Conservation (phyloP, 92 coral and sea anemone genomes). For the Epizoanthus stellaris region DNA sequence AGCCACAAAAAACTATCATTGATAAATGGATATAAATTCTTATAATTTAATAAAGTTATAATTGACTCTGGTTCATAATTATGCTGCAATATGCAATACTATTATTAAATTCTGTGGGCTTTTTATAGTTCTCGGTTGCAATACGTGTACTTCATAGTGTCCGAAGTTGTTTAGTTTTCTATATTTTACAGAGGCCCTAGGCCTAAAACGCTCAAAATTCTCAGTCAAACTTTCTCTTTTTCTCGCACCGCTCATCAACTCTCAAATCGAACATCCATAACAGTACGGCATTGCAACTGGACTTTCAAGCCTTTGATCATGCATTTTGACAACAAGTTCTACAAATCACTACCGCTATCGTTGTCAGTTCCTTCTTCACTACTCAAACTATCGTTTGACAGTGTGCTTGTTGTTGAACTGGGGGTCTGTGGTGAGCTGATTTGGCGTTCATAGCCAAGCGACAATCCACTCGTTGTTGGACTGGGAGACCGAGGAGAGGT, state of each 20-base stretch:
- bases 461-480: constrained; percentile 82
- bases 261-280: not conserved
- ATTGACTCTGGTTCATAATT: constrained; percentile 29
- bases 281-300: not conserved
- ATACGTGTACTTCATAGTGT: not conserved
- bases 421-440: constrained; percentile 55
- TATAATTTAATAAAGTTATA: constrained; percentile 43
- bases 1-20: not conserved
- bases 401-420: constrained; percentile 88
- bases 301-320: not conserved
- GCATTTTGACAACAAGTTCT: not conserved
- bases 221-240: not conserved
- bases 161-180: too few relatives aligned
- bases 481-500: constrained; percentile 76
- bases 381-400: constrained; percentile 87
- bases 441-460: constrained; percentile 72
- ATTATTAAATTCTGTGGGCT: not conserved
- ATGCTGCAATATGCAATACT: constrained; percentile 17
- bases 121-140: not conserved
- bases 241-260: not conserved
- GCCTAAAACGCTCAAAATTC: not conserved
- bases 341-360: constrained; percentile 40
- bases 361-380: constrained; percentile 62
- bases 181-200: not conserved
- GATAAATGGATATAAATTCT: constrained; percentile 15